These are phyloP conservation scores for Petrophora chlorosata DNA, from an alignment of 2,888 invertebrate genomes.

Conservation along the genomic window DNA sequence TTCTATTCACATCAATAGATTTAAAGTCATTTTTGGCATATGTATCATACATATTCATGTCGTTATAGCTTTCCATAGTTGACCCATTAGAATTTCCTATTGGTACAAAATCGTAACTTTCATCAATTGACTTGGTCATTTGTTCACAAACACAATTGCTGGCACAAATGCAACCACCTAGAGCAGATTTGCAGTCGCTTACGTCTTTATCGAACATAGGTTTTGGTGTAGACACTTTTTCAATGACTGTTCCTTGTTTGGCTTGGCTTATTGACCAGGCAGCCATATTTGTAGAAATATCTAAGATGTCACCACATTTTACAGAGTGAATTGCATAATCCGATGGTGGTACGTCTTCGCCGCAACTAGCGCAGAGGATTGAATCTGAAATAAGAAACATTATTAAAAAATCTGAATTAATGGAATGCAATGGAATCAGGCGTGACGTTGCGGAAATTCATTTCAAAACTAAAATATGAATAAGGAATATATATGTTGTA, in stretches of 20 bases:
- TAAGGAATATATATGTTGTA: too few species aligned
- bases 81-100: conserved; percentile 22
- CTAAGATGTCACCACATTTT: conserved; percentile 7
- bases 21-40: not conserved
- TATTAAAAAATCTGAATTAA: too few species aligned
- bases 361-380: conserved; percentile 17
- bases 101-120: conserved; percentile 42
- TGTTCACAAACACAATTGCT: conserved; percentile 59
- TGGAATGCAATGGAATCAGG: too few species aligned
- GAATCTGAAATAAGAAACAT: conserved; percentile 26
- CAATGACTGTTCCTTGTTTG: not conserved
- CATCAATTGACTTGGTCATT: conserved; percentile 43
- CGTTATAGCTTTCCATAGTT: conserved; percentile 8
- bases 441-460: too few species aligned
- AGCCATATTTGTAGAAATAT: not conserved
- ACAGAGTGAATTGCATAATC: conserved; percentile 9
- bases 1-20: not conserved
- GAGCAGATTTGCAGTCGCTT: conserved; percentile 49
- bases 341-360: conserved; percentile 13
- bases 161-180: conserved; percentile 55
- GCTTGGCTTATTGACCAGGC: not conserved
- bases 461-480: too few species aligned
- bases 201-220: conserved; percentile 30
- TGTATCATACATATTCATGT: conserved; percentile 3
- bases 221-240: conserved; percentile 2